Conservation (phyloP, 2,113 vertebrate species). For the Erythrocercus mccallii region DNA sequence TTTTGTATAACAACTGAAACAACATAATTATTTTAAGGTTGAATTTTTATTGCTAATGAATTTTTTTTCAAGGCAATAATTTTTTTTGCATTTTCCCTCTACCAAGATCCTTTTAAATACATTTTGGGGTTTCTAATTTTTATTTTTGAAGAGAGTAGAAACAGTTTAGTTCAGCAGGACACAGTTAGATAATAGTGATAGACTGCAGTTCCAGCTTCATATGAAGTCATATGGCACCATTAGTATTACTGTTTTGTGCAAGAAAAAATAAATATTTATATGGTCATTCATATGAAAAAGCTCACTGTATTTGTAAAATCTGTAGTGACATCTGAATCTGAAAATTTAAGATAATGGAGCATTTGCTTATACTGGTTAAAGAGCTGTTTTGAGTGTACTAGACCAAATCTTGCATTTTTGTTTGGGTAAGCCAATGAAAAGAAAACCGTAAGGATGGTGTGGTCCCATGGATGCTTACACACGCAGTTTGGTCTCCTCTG, state of each 20-base stretch:
- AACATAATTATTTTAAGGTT: slow-evolving; percentile 2
- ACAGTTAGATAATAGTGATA: neutral
- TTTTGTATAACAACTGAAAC: slow-evolving; percentile 49
- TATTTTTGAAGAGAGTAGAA: neutral
- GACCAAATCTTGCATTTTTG: neutral
- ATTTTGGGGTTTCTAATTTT: neutral
- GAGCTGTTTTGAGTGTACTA: neutral
- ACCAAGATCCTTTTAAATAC: neutral
- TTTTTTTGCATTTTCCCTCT: neutral
- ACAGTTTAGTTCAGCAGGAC: neutral
- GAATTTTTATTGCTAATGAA: neutral
- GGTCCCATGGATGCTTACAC: neutral
- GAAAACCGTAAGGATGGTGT: neutral
- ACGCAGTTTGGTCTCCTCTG: neutral
- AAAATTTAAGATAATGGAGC: neutral
- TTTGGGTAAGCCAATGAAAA: neutral
- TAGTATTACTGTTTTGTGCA: neutral
- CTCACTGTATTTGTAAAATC: neutral
- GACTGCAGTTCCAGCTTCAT: neutral
- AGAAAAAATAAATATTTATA: neutral
- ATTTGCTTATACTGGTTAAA: neutral
- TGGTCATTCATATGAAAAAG: neutral
- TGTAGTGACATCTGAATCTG: neutral
- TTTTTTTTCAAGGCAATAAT: neutral
- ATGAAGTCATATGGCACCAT: neutral